These are phyloP conservation scores for Sebastes taczanowskii DNA, from an alignment of 2,797 vertebrate genomes.

Conservation along the genomic window DNA sequence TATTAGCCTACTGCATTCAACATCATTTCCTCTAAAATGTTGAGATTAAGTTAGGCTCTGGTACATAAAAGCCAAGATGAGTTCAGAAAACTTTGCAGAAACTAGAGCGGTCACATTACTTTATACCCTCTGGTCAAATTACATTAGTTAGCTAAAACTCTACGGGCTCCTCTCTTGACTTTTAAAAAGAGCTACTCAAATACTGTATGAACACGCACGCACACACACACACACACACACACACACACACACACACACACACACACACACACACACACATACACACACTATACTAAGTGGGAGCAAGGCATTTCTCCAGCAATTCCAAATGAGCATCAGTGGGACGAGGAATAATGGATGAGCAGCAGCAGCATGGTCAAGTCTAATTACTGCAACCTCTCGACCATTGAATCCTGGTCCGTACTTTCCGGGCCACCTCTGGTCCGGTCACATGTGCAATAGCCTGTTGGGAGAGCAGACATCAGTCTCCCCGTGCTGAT, in stretches of 20 bases:
- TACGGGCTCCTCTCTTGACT: neutral
- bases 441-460: slow-evolving; percentile 51
- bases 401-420: slow-evolving; percentile 42
- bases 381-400: slow-evolving; percentile 68
- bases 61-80: neutral
- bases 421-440: slow-evolving; percentile 37
- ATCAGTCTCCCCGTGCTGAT: slow-evolving; percentile 43
- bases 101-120: neutral
- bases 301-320: slow-evolving; percentile 1
- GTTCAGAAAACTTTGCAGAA: slow-evolving; percentile 12
- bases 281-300: neutral
- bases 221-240: neutral
- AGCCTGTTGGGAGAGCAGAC: slow-evolving; percentile 41
- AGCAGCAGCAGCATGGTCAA: slow-evolving; percentile 50
- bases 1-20: neutral
- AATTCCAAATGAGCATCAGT: slow-evolving; percentile 53
- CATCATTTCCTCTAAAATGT: neutral
- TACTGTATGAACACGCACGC: neutral
- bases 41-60: neutral
- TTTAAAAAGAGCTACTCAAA: neutral
- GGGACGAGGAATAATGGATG: slow-evolving; percentile 66
- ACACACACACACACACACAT: neutral
- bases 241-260: neutral
- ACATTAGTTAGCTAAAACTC: slow-evolving; percentile 1
- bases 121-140: neutral